Evolutionary conservation across 2,113 vertebrate species (phyloP), one percentile per base, ranked within the genome.

Genomic region (Cyphomyrus plagiostoma): DNA sequence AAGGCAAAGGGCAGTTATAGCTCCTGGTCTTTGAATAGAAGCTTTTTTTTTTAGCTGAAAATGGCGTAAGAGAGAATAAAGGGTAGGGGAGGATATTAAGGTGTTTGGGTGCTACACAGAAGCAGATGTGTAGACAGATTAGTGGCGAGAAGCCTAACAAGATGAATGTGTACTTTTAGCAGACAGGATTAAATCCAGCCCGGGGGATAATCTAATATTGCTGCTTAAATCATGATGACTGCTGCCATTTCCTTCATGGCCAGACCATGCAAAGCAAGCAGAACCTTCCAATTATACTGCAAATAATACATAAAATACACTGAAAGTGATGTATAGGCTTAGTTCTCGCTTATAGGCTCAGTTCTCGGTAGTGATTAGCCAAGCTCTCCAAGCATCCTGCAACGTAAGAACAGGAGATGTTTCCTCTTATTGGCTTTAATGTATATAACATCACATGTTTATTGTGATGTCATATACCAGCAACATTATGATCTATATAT

Each of bases 141-240:
- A 93, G 91, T 94, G 95, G 94, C 89, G 85, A 94, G 93, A 93
- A 93, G 93, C 94, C 96, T 96, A 97, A 97, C 96, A 97, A 97
- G 97, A 98, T 95, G 96, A 96, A 97, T 90, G 94, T 93, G 94
- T 95, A 91, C 92, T 95, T 96, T 97, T 95, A 93, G 95, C 95
- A 96, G 96, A 97, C 95, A 94, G 95, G 96, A 97, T 98, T 97
- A 97, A 92, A 95, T 91, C 94, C 93, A 92, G 96, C 97, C 97
- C 94, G 89, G 92, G 96, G 97, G 93, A 94, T 92, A 95, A 95
- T 95, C 95, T 94, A 95, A 96, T 92, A 94, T 94, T 89, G 92
- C 92, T 89, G 87, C 92, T 95, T 95, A 94, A 94, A 95, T 92
- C 95, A 93, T 89, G 93, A 95, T 94, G 95, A 95, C 94, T 93